Conservation (phyloP, 2,888 invertebrate genomes). For the Empis livida region DNA sequence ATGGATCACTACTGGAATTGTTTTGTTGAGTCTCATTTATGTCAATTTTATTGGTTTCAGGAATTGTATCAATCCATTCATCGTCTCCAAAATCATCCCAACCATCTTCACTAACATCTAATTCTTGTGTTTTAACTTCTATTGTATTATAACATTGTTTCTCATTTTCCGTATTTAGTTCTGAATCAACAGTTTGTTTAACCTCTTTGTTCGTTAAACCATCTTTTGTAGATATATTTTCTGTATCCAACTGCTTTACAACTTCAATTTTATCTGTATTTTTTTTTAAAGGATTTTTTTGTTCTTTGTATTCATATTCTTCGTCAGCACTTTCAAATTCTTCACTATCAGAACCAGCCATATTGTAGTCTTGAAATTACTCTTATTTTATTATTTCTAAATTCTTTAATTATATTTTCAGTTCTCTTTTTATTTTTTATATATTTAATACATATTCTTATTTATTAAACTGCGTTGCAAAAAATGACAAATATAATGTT, state of each 20-base stretch:
- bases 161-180: not conserved
- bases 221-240: not conserved
- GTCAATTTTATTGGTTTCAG: too few species aligned
- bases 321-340: slow-evolving; percentile 69
- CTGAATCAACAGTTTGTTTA: not conserved
- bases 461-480: too few species aligned
- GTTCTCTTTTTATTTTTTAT: too few species aligned
- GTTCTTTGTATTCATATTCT: slow-evolving; percentile 37
- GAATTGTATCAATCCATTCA: slow-evolving; percentile 19
- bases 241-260: not conserved
- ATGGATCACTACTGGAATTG: too few species aligned
- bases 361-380: too few species aligned
- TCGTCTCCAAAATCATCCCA: slow-evolving; percentile 43
- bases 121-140: slow-evolving; percentile 18
- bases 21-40: too few species aligned
- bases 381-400: too few species aligned
- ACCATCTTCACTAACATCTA: slow-evolving; percentile 23
- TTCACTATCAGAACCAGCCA: slow-evolving; percentile 50
- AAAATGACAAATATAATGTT: too few species aligned
- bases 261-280: not conserved
- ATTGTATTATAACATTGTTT: too few species aligned
- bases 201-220: not conserved
- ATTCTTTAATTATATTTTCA: too few species aligned
- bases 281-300: not conserved
- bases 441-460: too few species aligned